Conservation (phyloP, 2,797 vertebrate species). For the Eurystomus glaucurus region DNA sequence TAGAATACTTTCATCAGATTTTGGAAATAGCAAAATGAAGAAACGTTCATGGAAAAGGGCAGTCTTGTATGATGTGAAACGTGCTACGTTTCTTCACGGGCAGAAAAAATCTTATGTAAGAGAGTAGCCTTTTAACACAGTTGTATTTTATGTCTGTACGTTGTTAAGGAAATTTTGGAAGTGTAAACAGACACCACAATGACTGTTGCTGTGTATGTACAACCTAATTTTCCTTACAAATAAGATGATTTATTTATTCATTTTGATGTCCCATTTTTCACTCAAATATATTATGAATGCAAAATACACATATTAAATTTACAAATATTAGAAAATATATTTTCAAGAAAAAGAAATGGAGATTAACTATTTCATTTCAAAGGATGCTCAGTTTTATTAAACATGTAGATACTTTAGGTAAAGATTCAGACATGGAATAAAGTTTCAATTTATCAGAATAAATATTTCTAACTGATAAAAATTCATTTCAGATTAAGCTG, state of each 20-base stretch:
- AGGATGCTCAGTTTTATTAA: conserved; percentile 16
- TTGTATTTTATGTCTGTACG: conserved; percentile 22
- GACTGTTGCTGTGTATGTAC: background rate
- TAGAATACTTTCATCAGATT: conserved; percentile 48
- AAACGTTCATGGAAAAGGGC: background rate
- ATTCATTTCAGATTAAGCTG: conserved; percentile 30
- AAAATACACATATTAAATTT: background rate
- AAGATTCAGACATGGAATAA: conserved; percentile 44
- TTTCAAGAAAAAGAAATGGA: conserved; percentile 39
- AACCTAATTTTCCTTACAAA: conserved; percentile 26
- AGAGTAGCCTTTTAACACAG: conserved; percentile 39
- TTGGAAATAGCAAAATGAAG: conserved; percentile 47
- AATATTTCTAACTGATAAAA: conserved; percentile 53
- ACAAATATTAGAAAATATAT: conserved; percentile 72
- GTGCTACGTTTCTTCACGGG: conserved; percentile 44
- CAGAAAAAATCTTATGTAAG: conserved; percentile 15
- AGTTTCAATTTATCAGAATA: conserved; percentile 60
- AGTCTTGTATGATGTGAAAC: conserved; percentile 4
- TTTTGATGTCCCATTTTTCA: background rate
- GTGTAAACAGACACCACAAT: background rate
- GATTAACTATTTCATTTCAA: conserved; percentile 67
- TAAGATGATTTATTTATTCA: conserved; percentile 8
- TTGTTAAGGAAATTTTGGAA: conserved; percentile 21
- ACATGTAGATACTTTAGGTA: conserved; percentile 42
- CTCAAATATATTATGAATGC: background rate